Base-by-base conservation (phyloP, 1,140 invertebrate species). In the Hermatobates lingyangjiaoensis region DNA sequence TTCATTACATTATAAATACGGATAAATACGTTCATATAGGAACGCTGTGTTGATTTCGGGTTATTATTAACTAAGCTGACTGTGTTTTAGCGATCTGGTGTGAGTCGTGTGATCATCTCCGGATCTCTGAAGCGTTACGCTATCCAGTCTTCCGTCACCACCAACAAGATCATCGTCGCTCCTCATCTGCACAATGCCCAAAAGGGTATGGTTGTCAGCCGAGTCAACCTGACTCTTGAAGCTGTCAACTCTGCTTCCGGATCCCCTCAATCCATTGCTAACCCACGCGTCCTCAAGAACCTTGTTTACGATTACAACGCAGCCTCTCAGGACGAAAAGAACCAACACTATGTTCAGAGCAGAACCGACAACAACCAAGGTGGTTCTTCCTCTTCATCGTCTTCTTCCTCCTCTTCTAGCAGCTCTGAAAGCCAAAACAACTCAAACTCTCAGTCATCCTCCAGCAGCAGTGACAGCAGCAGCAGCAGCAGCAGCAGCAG, bases 141-240 rank as follows among this genome's bases (percentile, higher is more conserved):
- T 12, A 74, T 82, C 47, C 77, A 80, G 61, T 75, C 75, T n/a
- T 65, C 74, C 7, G 70, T 73, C 44, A 75, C 73, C 21, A 71
- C 66, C 1, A 74, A 71, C 59, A 69, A 71, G 45, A 70, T 80
- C 39, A 54, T 71, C n/a, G 59, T 75, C 1, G 71, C 66, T 49
- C 74, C 76, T 18, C 64, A 63, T 38, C 44, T 75, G 2, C 62
- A 61, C 54, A 61, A 63, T 40, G 55, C 66, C 2, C 64, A 75
- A 48, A 68, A 73, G 45, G 76, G 74, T 39, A 68, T 73, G 56
- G 73, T 81, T n/a, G 60, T 68, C 21, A 76, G 73, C 61, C 66
- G 65, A 42, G 64, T 79, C 21, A 74, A 71, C 53, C 50, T 79
- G 23, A 72, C 69, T 40, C 63, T 81, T 45, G 48, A 54, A 3